Evolutionary conservation across 2,888 invertebrate genomes (phyloP).

Genomic region (Trisateles emortualis): DNA sequence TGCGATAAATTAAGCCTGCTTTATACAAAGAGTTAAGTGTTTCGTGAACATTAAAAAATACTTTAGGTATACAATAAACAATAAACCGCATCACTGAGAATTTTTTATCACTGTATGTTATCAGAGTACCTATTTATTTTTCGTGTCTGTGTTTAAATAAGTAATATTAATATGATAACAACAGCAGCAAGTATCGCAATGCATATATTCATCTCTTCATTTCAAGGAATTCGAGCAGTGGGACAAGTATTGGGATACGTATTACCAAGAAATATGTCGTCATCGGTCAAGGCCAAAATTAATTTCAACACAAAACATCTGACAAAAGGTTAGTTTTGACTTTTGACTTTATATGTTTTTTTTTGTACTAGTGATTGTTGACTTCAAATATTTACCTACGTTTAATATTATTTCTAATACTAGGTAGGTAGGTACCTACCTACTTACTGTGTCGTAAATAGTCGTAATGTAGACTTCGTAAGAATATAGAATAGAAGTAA

Average conservation of each 20-base stretch:
- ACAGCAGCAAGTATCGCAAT: constrained; percentile 37
- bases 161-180: neutral
- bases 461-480: too few species aligned
- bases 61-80: too few species aligned
- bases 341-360: neutral
- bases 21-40: too few species aligned
- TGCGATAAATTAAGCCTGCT: too few species aligned
- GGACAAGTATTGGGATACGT: constrained; percentile 62
- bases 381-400: too few species aligned
- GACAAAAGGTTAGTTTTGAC: constrained; percentile 64
- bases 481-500: too few species aligned
- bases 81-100: neutral
- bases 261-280: constrained; percentile 42
- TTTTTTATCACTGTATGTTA: neutral
- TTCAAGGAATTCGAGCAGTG: constrained; percentile 52
- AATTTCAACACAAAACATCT: constrained; percentile 76
- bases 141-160: neutral
- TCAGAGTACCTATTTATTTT: neutral
- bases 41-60: too few species aligned
- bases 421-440: too few species aligned
- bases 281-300: constrained; percentile 59
- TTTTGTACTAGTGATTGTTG: too few species aligned
- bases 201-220: constrained; percentile 40
- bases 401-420: too few species aligned
- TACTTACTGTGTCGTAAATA: too few species aligned